A percentile compares a stretch with the other conserved stretches of the same genome.
Conservation (phyloP, 2,888 invertebrate genomes). For the Allygus modestus region DNA sequence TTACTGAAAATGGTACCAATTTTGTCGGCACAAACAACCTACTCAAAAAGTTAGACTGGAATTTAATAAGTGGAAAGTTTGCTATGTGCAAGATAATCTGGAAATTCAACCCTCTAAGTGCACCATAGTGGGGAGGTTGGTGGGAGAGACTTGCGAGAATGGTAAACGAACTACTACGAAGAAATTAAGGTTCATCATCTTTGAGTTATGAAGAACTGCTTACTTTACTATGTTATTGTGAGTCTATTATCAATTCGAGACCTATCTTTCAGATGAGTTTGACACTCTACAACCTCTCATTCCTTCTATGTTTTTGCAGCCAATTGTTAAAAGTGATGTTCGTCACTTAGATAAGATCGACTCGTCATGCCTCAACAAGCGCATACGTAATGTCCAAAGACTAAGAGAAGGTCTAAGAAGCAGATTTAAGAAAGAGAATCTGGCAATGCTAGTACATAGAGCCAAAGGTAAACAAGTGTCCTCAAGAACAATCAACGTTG, state of each 20-base stretch:
- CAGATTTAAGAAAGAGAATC: conserved; percentile 18
- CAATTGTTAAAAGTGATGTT: background rate
- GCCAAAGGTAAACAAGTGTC: background rate
- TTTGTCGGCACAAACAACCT: conserved; percentile 73
- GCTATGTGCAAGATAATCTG: conserved; percentile 58
- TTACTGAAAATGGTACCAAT: conserved; percentile 74
- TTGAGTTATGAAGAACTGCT: conserved; percentile 56
- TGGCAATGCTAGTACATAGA: background rate
- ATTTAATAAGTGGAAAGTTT: conserved; percentile 69
- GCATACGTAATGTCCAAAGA: background rate
- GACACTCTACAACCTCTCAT: background rate
- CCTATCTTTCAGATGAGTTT: conserved; percentile 30
- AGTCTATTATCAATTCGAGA: conserved; percentile 59
- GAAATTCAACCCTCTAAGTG: conserved; percentile 73
- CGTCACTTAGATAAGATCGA: conserved; percentile 49
- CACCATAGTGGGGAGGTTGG: conserved; percentile 74
- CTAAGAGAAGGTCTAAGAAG: background rate
- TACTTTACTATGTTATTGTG: conserved; percentile 62
- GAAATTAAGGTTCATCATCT: conserved; percentile 31
- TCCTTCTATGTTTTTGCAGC: conserved; percentile 46
- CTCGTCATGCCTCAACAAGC: background rate
- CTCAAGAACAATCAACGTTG: background rate
- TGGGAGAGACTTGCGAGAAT: conserved; percentile 67
- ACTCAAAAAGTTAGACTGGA: conserved; percentile 75
- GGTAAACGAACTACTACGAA: conserved; percentile 51